phyloP scores from a whole-genome alignment of 1,140 invertebrate genomes.

The Trichonephila inaurata region DNA sequence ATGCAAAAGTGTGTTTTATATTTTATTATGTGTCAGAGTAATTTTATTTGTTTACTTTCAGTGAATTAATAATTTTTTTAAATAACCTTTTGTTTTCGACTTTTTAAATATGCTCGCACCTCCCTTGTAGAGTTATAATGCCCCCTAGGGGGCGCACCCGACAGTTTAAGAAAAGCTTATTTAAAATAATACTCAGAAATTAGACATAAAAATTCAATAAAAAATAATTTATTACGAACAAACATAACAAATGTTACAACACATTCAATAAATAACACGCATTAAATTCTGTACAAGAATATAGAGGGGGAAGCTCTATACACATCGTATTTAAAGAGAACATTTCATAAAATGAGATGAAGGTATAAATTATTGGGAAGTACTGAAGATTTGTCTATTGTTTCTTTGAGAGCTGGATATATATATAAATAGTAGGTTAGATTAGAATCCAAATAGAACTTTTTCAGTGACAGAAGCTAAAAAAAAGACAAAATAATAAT shows the following conservation, averaged over 20 bases:
- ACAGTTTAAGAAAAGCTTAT: too few relatives aligned
- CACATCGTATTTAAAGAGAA: not conserved
- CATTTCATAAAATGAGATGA: not conserved
- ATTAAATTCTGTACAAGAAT: not conserved
- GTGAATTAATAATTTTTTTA: too few relatives aligned
- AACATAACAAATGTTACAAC: conserved; percentile 62
- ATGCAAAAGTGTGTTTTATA: too few relatives aligned
- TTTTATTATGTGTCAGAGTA: too few relatives aligned
- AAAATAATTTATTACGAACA: conserved; percentile 33
- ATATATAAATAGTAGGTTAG: not conserved
- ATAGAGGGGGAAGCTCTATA: conserved; percentile 27
- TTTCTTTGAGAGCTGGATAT: conserved; percentile 17
- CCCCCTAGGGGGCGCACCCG: too few relatives aligned
- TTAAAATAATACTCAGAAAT: too few relatives aligned
- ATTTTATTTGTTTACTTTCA: too few relatives aligned
- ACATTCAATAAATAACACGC: conserved; percentile 56
- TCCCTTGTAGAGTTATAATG: too few relatives aligned
- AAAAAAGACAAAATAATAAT: not conserved
- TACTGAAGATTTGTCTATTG: conserved; percentile 2
- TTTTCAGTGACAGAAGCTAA: not conserved
- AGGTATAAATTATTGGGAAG: not conserved
- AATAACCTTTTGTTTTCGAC: too few relatives aligned
- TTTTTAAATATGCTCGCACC: too few relatives aligned
- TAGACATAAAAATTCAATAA: not conserved
- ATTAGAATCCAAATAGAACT: not conserved